Evolutionary conservation across 2,113 vertebrate genomes (phyloP), one percentile per base, ranked within the genome.

Genomic region (Pituophis catenifer): DNA sequence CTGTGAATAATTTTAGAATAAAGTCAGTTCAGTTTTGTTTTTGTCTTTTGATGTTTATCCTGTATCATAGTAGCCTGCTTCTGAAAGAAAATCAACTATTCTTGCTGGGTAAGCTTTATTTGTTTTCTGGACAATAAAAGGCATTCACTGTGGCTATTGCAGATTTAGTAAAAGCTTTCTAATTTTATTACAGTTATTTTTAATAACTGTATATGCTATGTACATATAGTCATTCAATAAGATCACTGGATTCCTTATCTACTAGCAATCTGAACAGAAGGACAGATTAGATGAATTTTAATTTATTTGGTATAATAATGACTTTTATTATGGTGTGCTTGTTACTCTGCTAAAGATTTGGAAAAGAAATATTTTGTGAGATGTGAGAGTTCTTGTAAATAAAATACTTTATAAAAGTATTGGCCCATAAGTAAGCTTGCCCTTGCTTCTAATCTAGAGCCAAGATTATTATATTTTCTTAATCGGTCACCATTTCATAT

Each of bases 331-430:
- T 81, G 33, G 33, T 44, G 17, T 81, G 17, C 75, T 81, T 44
- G 33, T 81, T 81, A 54, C 17, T 50, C 50, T 15, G 57, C 86
- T 88, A 52, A 95, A 90, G 87, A 89, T 86, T 90, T 96, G 33
- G 55, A 15, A 54, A n/a, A n/a, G 55, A 70, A 87, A 93, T 93
- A 86, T 6, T 87, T 13, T 52, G 38, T 89, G 93, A 52, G 2
- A 89, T 88, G 62, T 94, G 50, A 26, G 53, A 13, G 90, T 26
- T 38, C 8, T 94, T 95, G 2, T 93, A 5, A 91, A 91, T 92
- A 93, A 50, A 38, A 19, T 12, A 93, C 75, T 65, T 93, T 50
- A 93, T 86, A 91, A 55, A 48, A 58, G 58, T 88, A 91, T 52
- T 0, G 15, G 17, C 59, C 91, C 19, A 89, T 89, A 8, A 90